Conservation (phyloP, 2,888 invertebrate species). For the Biston stratarius region DNA sequence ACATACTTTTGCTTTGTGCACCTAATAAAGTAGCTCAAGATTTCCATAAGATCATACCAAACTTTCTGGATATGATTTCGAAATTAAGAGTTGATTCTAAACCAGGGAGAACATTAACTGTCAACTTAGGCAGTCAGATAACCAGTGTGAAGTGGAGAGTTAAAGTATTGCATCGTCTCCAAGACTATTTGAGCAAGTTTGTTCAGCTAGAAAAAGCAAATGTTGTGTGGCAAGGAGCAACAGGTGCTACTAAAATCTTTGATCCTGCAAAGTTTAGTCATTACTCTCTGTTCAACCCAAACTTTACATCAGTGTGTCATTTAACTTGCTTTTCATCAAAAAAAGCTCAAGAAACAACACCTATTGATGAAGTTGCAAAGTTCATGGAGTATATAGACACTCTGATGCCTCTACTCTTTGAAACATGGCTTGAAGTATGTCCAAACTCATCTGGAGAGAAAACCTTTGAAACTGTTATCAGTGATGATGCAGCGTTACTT, state of each 20-base stretch:
- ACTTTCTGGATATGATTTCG: constrained; percentile 95
- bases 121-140: constrained; percentile 90
- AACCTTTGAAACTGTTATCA: constrained; percentile 82
- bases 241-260: constrained; percentile 57
- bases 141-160: constrained; percentile 93
- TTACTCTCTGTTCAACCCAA: constrained; percentile 68
- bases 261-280: constrained; percentile 60
- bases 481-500: constrained; percentile 88
- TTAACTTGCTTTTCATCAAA: constrained; percentile 77
- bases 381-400: constrained; percentile 88
- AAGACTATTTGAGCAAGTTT: constrained; percentile 78
- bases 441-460: constrained; percentile 77
- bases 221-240: constrained; percentile 43
- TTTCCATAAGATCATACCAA: constrained; percentile 90
- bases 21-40: constrained; percentile 89
- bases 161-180: constrained; percentile 90
- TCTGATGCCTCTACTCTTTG: constrained; percentile 92
- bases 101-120: constrained; percentile 89
- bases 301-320: constrained; percentile 67
- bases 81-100: constrained; percentile 88
- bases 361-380: constrained; percentile 76
- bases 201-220: constrained; percentile 62
- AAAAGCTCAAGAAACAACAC: constrained; percentile 61
- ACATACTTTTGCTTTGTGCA: constrained; percentile 89
- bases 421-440: constrained; percentile 94